phyloP scores from a whole-genome alignment of 2,888 invertebrate species.

The Trissolcus japonicus region DNA sequence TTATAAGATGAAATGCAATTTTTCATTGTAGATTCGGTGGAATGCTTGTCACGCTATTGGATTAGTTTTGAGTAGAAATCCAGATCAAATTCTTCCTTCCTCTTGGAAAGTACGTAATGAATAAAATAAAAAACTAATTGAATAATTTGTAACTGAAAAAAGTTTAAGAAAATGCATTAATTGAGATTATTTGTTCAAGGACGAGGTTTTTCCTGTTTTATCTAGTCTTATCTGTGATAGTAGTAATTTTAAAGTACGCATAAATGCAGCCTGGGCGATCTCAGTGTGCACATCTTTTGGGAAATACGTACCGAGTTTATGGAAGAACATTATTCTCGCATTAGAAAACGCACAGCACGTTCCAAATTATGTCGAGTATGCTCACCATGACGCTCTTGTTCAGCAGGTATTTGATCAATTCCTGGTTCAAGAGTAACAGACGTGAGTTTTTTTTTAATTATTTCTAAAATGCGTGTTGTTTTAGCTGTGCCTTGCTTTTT shows the following conservation, averaged over 20 bases:
- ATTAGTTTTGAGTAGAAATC: slow-evolving; percentile 81
- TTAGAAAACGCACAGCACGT: slow-evolving; percentile 87
- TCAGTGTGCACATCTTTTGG: slow-evolving; percentile 82
- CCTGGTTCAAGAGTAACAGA: neutral
- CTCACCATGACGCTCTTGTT: slow-evolving; percentile 89
- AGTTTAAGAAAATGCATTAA: slow-evolving; percentile 11
- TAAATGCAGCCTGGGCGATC: slow-evolving; percentile 89
- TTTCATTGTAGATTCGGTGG: slow-evolving; percentile 83
- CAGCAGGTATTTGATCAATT: slow-evolving; percentile 82
- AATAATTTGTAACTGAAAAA: slow-evolving; percentile 14
- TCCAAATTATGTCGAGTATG: slow-evolving; percentile 89
- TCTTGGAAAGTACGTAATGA: slow-evolving; percentile 75
- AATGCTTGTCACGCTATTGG: slow-evolving; percentile 93
- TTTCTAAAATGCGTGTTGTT: neutral
- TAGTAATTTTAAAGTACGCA: slow-evolving; percentile 92
- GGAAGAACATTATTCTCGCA: slow-evolving; percentile 84
- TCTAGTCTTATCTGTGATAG: slow-evolving; percentile 83
- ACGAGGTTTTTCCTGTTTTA: slow-evolving; percentile 81
- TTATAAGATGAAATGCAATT: neutral
- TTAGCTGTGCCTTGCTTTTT: slow-evolving; percentile 85
- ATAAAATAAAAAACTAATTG: slow-evolving; percentile 46
- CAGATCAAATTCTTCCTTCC: slow-evolving; percentile 72
- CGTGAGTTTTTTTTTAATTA: neutral
- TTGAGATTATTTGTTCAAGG: slow-evolving; percentile 74
- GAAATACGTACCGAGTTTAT: slow-evolving; percentile 80